These are phyloP conservation scores for Aplysia californica DNA, from an alignment of 1,140 invertebrate genomes.

Conservation along the genomic window DNA sequence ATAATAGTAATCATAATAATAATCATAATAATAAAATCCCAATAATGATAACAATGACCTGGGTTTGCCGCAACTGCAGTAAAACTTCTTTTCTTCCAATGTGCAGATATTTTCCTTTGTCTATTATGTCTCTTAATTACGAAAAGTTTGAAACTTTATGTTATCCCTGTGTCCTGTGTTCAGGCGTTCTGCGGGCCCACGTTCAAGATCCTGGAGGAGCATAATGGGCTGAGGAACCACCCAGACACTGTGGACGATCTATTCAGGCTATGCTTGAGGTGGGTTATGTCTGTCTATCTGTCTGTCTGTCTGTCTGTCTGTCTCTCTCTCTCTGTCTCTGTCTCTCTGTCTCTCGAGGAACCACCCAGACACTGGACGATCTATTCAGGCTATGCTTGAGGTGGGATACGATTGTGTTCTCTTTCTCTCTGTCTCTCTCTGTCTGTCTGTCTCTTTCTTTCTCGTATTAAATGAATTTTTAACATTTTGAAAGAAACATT, in stretches of 20 bases:
- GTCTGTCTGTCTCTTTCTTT: background rate
- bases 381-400: slow-evolving; percentile 89
- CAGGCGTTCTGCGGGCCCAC: slow-evolving; percentile 77
- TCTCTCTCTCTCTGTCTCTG: no score
- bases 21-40: no score
- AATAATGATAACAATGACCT: no score
- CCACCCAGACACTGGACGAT: slow-evolving; percentile 97
- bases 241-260: slow-evolving; percentile 98
- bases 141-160: no score
- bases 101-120: background rate
- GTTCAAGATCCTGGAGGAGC: slow-evolving; percentile 80
- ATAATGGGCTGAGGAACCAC: slow-evolving; percentile 85
- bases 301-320: no score
- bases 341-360: slow-evolving; percentile 72
- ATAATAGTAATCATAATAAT: no score
- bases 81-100: background rate
- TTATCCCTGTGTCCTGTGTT: no score
- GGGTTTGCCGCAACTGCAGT: background rate
- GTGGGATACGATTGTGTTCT: slow-evolving; percentile 64
- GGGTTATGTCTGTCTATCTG: slow-evolving; percentile 29
- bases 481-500: background rate
- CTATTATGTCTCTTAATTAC: background rate
- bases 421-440: no score
- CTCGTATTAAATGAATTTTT: background rate
- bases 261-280: slow-evolving; percentile 87